phyloP scores from a whole-genome alignment of 2,888 invertebrate species.

The Danaus chrysippus region DNA sequence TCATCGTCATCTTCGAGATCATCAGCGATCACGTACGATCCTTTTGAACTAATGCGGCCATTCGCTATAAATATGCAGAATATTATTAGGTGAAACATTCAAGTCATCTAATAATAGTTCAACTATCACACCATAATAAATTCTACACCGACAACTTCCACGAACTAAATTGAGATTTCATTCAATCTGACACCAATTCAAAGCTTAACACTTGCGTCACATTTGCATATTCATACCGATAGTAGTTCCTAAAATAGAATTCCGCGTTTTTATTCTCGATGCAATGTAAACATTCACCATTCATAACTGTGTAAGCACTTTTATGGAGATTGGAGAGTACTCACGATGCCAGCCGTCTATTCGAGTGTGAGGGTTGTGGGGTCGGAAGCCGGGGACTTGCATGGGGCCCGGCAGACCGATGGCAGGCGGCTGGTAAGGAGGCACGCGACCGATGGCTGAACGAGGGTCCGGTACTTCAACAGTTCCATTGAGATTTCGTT shows the following conservation, averaged over 20 bases:
- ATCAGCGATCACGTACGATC: conserved; percentile 50
- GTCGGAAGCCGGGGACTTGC: conserved; percentile 59
- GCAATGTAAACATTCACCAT: too few relatives aligned
- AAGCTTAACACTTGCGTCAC: too few relatives aligned
- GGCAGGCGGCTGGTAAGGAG: conserved; percentile 73
- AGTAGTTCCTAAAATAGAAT: too few relatives aligned
- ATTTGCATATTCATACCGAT: too few relatives aligned
- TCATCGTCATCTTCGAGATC: conserved; percentile 57
- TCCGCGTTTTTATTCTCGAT: too few relatives aligned
- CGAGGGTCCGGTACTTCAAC: conserved; percentile 59
- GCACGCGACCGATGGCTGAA: conserved; percentile 64
- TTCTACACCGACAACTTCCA: too few relatives aligned
- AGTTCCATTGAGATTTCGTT: conserved; percentile 54
- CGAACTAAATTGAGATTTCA: too few relatives aligned
- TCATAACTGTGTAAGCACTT: too few relatives aligned
- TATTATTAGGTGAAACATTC: not conserved
- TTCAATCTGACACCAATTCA: too few relatives aligned
- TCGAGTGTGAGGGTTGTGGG: conserved; percentile 56
- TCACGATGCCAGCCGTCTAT: conserved; percentile 67
- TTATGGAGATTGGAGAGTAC: conserved; percentile 34
- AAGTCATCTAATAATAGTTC: too few relatives aligned
- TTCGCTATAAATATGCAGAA: conserved; percentile 23
- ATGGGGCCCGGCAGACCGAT: conserved; percentile 66
- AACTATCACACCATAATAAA: too few relatives aligned
- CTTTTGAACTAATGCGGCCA: conserved; percentile 30